Conservation (phyloP, 1,140 invertebrate genomes). For the Agrypnia vestita region DNA sequence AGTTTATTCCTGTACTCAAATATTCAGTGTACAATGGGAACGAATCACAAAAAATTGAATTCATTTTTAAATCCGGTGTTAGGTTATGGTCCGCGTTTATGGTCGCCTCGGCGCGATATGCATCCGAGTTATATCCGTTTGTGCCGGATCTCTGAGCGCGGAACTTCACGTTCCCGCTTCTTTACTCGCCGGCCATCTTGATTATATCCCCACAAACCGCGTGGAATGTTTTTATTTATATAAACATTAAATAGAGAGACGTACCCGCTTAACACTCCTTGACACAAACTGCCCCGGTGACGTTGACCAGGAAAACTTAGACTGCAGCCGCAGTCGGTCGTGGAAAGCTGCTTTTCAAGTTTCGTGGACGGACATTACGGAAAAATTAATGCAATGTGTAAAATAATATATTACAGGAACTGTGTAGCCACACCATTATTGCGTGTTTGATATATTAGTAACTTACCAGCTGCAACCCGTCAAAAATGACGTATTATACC, state of each 20-base stretch:
- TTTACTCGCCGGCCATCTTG: slow-evolving; percentile 44
- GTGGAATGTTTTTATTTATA: slow-evolving; percentile 13
- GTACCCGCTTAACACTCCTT: too few species aligned
- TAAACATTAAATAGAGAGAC: slow-evolving; percentile 1
- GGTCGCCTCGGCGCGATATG: neutral
- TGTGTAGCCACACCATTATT: neutral
- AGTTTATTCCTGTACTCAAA: too few species aligned
- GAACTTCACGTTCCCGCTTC: slow-evolving; percentile 36
- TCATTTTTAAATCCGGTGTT: slow-evolving; percentile 11
- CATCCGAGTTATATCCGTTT: slow-evolving; percentile 18
- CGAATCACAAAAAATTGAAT: neutral
- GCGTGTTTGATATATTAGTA: too few species aligned
- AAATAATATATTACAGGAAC: slow-evolving; percentile 11
- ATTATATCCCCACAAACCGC: neutral
- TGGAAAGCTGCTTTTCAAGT: slow-evolving; percentile 34
- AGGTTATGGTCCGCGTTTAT: slow-evolving; percentile 35
- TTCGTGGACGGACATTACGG: neutral
- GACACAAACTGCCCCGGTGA: neutral
- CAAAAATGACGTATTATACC: too few species aligned
- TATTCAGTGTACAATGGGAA: neutral
- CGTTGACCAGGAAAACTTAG: neutral
- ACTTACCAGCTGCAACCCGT: too few species aligned
- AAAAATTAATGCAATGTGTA: slow-evolving; percentile 31
- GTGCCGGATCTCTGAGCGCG: slow-evolving; percentile 12
- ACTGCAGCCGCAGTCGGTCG: neutral